Conservation (phyloP, 2,888 invertebrate species). For the Pedicia rivosa region DNA sequence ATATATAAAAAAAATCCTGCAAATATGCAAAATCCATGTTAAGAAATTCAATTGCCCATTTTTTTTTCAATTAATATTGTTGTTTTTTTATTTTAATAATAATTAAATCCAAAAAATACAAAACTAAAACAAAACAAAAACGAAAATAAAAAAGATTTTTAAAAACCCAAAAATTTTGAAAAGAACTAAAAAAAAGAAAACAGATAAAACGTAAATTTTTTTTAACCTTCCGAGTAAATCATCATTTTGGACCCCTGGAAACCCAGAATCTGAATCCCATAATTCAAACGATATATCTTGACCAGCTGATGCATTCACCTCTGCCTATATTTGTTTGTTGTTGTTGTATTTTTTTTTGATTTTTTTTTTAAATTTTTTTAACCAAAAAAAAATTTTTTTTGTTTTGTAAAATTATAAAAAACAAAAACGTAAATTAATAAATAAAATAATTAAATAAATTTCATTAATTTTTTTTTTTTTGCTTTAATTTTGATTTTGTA, state of each 20-base stretch:
- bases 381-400: neutral
- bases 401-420: slow-evolving; percentile 14
- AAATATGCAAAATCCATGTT: too few species aligned
- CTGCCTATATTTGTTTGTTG: slow-evolving; percentile 37
- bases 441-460: slow-evolving; percentile 8
- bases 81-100: too few species aligned
- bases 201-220: too few species aligned
- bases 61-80: too few species aligned
- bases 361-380: too few species aligned
- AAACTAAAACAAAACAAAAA: slow-evolving; percentile 16
- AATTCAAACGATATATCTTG: slow-evolving; percentile 59
- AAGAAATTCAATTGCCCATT: too few species aligned
- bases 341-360: slow-evolving; percentile 5
- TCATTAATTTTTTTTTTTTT: slow-evolving; percentile 9
- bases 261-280: slow-evolving; percentile 73
- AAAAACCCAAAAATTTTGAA: too few species aligned
- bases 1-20: too few species aligned
- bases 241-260: slow-evolving; percentile 61
- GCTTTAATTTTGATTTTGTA: slow-evolving; percentile 4
- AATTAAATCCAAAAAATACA: slow-evolving; percentile 13
- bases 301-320: slow-evolving; percentile 56
- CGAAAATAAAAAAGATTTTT: slow-evolving; percentile 9
- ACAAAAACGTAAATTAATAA: slow-evolving; percentile 8
- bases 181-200: slow-evolving; percentile 10
- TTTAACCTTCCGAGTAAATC: slow-evolving; percentile 79